These are phyloP conservation scores for Gymnothorax reevesii DNA, from an alignment of 2,797 vertebrate genomes.

Conservation along the genomic window DNA sequence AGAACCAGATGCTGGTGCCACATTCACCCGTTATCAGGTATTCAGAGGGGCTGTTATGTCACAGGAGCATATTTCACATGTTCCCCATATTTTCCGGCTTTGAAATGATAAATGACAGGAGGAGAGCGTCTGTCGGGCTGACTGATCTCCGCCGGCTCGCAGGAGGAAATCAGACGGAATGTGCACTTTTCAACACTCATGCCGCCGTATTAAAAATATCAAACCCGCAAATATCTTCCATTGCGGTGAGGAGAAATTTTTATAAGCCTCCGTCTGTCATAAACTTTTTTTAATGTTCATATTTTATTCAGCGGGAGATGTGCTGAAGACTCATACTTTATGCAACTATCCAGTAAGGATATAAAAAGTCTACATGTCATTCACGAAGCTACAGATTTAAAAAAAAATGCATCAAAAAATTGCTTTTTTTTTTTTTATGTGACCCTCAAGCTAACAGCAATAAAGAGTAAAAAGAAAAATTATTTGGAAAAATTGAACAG, in stretches of 20 bases:
- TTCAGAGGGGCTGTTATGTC: neutral
- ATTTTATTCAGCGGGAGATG: constrained; percentile 29
- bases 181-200: constrained; percentile 71
- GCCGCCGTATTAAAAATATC: constrained; percentile 43
- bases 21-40: constrained; percentile 46
- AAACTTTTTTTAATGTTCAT: constrained; percentile 26
- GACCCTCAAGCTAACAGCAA: too few species aligned
- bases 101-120: constrained; percentile 71
- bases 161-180: constrained; percentile 70
- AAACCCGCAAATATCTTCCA: constrained; percentile 63
- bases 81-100: constrained; percentile 56
- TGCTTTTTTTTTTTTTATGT: too few species aligned
- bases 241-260: constrained; percentile 35
- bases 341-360: constrained; percentile 21
- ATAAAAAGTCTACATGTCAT: neutral
- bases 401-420: too few species aligned
- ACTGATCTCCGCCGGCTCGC: constrained; percentile 49
- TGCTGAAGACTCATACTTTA: constrained; percentile 27
- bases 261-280: neutral
- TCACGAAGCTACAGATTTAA: too few species aligned
- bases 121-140: constrained; percentile 59
- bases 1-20: constrained; percentile 62
- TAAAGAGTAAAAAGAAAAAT: too few species aligned
- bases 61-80: constrained; percentile 65
- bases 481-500: too few species aligned